phyloP scores from a whole-genome alignment of 2,113 vertebrate species.

The Plecotus auritus region DNA sequence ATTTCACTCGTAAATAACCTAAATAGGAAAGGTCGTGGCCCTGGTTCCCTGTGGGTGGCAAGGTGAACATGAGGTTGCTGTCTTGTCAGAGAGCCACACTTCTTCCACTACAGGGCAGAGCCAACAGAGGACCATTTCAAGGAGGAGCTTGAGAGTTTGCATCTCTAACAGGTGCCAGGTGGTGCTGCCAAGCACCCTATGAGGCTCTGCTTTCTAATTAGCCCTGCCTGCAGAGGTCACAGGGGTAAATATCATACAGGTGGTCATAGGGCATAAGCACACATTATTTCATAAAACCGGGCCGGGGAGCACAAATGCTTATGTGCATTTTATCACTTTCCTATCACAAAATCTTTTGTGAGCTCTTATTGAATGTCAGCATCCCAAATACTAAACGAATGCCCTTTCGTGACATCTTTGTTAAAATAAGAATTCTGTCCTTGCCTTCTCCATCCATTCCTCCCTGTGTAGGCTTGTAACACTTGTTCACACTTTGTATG shows the following conservation, averaged over 20 bases:
- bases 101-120: neutral
- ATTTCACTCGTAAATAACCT: neutral
- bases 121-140: neutral
- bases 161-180: neutral
- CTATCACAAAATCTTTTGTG: neutral
- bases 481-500: neutral
- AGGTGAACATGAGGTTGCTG: neutral
- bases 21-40: neutral
- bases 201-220: too few species aligned
- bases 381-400: neutral
- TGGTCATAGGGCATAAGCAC: neutral
- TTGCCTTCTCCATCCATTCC: neutral
- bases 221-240: neutral
- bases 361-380: neutral
- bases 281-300: neutral
- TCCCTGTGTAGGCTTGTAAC: neutral
- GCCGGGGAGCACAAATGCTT: neutral
- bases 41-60: too few species aligned
- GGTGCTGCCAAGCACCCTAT: neutral
- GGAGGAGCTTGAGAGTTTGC: neutral
- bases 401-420: neutral
- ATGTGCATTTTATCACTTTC: neutral
- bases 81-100: fast-evolving
- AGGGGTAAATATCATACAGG: fast-evolving
- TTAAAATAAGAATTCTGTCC: neutral